Evolutionary conservation across 2,888 invertebrate species (phyloP).

Genomic region (Laspeyria flexula): DNA sequence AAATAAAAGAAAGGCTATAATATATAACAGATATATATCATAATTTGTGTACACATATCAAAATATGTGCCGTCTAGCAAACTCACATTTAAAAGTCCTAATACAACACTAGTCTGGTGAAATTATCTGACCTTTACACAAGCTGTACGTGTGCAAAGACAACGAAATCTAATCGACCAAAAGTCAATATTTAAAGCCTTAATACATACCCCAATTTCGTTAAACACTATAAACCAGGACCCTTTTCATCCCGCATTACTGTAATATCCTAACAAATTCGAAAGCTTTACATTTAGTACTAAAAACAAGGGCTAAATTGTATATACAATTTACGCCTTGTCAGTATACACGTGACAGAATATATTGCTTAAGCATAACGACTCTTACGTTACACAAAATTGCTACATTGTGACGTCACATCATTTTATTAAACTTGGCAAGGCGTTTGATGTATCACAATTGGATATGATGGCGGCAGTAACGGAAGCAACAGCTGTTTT

Average conservation of each 20-base stretch:
- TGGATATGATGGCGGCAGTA: slow-evolving; percentile 8
- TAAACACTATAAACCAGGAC: slow-evolving; percentile 17
- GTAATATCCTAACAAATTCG: slow-evolving; percentile 33
- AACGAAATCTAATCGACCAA: slow-evolving; percentile 4
- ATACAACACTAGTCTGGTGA: too few species aligned
- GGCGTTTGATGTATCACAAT: slow-evolving; percentile 19
- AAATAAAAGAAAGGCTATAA: too few species aligned
- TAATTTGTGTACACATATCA: too few species aligned
- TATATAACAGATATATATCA: too few species aligned
- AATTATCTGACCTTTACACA: too few species aligned
- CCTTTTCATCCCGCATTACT: slow-evolving; percentile 28
- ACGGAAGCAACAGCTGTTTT: neutral
- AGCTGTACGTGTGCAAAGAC: too few species aligned
- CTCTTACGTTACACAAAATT: slow-evolving; percentile 29
- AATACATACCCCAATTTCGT: slow-evolving; percentile 10
- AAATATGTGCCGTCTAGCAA: too few species aligned
- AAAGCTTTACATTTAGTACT: slow-evolving; percentile 23
- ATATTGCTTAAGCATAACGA: slow-evolving; percentile 25
- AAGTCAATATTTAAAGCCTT: slow-evolving; percentile 8
- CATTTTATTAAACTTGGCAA: slow-evolving; percentile 38
- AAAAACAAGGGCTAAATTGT: slow-evolving; percentile 36
- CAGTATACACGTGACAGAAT: slow-evolving; percentile 23
- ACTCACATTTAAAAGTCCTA: too few species aligned
- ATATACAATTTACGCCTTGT: slow-evolving; percentile 23
- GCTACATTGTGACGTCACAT: slow-evolving; percentile 21